These are phyloP conservation scores for Amblyopsis rosae DNA, from an alignment of 2,113 vertebrate species.

Conservation along the genomic window DNA sequence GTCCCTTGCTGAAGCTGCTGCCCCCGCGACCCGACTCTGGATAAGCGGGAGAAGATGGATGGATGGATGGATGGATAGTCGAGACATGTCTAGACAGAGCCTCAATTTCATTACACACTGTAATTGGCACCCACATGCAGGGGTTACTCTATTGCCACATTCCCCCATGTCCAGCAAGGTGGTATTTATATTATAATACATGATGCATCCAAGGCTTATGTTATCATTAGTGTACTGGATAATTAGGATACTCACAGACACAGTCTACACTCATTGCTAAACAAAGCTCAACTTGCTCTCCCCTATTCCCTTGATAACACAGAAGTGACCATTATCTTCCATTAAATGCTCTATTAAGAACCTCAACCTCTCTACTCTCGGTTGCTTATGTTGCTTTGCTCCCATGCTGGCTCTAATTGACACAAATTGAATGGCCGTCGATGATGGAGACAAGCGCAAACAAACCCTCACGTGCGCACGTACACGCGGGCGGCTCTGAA, in stretches of 20 bases:
- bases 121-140: conserved; percentile 63
- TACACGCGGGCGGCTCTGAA: conserved; percentile 2
- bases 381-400: conserved; percentile 24
- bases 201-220: conserved; percentile 33
- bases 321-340: conserved; percentile 54
- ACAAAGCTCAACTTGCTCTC: conserved; percentile 23
- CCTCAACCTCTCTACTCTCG: conserved; percentile 26
- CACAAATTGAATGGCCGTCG: conserved; percentile 55
- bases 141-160: conserved; percentile 19
- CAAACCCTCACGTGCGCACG: background rate
- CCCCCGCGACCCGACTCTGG: no score
- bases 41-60: no score
- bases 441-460: conserved; percentile 35
- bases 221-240: conserved; percentile 31
- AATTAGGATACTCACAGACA: conserved; percentile 19
- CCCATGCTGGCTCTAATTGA: conserved; percentile 47
- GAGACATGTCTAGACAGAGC: conserved; percentile 17
- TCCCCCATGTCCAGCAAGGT: conserved; percentile 16
- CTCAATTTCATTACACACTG: conserved; percentile 28
- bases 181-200: background rate
- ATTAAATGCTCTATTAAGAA: conserved; percentile 59
- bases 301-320: conserved; percentile 26
- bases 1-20: no score
- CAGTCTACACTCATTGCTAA: conserved; percentile 21
- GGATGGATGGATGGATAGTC: no score